Evolutionary conservation across 2,113 vertebrate genomes (phyloP).

Genomic region (Tympanuchus pallidicinctus): DNA sequence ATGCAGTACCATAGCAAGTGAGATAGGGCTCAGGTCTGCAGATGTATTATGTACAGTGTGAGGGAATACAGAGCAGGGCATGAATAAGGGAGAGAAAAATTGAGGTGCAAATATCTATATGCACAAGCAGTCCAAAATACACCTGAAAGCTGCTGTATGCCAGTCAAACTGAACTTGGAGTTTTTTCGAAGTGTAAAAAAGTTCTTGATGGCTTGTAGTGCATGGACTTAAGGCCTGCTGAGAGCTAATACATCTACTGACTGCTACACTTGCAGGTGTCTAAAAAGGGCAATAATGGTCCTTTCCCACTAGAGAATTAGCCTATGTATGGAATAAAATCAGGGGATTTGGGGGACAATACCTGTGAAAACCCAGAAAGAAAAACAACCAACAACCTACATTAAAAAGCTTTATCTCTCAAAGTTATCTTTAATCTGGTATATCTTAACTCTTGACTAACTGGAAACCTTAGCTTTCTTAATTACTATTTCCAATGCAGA

Average conservation of each 20-base stretch:
- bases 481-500: not conserved
- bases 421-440: not conserved
- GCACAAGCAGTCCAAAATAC: rapidly evolving
- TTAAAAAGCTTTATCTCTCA: not conserved
- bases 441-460: not conserved
- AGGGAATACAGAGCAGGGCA: not conserved
- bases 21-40: not conserved
- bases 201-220: not conserved
- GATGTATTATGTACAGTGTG: not conserved
- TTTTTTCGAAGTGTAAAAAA: not conserved
- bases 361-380: not conserved
- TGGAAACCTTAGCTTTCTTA: not conserved
- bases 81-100: rapidly evolving
- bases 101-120: rapidly evolving
- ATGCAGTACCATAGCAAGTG: not conserved
- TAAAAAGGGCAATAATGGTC: not conserved
- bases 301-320: not conserved
- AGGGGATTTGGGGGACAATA: not conserved
- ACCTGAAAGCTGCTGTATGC: not conserved
- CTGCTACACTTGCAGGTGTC: not conserved
- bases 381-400: not conserved
- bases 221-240: not conserved
- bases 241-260: not conserved
- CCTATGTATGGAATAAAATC: not conserved
- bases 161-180: not conserved